phyloP scores from a whole-genome alignment of 2,888 invertebrate genomes.

The Eupithecia tripunctaria region DNA sequence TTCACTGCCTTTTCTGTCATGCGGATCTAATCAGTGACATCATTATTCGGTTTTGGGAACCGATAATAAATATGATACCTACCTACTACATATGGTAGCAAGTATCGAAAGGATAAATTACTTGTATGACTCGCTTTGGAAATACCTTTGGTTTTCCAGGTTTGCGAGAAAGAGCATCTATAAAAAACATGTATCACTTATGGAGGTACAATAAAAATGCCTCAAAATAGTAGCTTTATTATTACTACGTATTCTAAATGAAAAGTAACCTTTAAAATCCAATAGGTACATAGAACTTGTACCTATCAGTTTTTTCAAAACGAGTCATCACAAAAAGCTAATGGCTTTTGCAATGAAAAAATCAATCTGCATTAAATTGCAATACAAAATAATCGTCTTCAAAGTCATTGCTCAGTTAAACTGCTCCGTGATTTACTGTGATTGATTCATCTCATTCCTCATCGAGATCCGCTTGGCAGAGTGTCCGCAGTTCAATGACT shows the following conservation, averaged over 20 bases:
- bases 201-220: background rate
- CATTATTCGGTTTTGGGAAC: slow-evolving; percentile 13
- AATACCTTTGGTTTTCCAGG: slow-evolving; percentile 12
- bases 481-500: slow-evolving; percentile 48
- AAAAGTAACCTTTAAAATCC: background rate
- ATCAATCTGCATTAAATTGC: slow-evolving; percentile 1
- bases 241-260: too few relatives aligned
- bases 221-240: background rate
- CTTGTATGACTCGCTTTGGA: slow-evolving; percentile 15
- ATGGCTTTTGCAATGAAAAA: slow-evolving; percentile 1
- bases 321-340: background rate
- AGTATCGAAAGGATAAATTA: background rate
- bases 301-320: background rate
- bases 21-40: slow-evolving; percentile 20
- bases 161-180: background rate
- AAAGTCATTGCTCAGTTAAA: slow-evolving; percentile 16
- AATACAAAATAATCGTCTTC: slow-evolving; percentile 13
- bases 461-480: slow-evolving; percentile 52
- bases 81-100: background rate
- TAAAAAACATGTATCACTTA: background rate
- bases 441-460: slow-evolving; percentile 46
- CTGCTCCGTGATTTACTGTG: slow-evolving; percentile 25
- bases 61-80: background rate
- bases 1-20: background rate
- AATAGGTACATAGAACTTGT: background rate